Conservation (phyloP, 64 coral and sea anemone species). For the Stichodactyla helianthus region DNA sequence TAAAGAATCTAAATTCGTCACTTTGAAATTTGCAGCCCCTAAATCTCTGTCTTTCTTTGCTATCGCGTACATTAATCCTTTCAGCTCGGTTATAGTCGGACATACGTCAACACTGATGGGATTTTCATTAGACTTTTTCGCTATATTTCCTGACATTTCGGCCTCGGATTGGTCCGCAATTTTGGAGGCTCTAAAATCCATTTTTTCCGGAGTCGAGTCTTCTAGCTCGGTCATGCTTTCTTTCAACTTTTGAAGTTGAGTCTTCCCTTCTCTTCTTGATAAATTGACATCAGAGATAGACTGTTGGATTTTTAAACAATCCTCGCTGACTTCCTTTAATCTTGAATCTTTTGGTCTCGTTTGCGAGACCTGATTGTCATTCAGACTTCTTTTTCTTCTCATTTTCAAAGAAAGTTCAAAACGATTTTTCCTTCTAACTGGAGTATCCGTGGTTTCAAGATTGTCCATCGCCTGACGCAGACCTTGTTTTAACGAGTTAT, state of each 20-base stretch:
- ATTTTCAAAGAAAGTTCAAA: not conserved
- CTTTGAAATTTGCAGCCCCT: too few species aligned
- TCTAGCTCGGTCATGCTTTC: not conserved
- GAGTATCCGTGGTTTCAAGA: not conserved
- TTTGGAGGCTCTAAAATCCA: not conserved
- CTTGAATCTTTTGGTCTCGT: not conserved
- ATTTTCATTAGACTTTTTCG: not conserved
- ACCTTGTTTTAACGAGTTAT: not conserved
- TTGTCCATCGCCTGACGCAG: not conserved
- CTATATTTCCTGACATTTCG: not conserved
- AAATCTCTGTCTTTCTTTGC: not conserved
- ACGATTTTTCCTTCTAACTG: not conserved
- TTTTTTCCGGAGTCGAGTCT: not conserved
- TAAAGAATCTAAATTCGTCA: too few species aligned
- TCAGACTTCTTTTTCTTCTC: not conserved
- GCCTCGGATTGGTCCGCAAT: not conserved
- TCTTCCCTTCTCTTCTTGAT: not conserved
- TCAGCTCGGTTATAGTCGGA: not conserved
- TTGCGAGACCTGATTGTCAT: not conserved
- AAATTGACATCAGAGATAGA: not conserved
- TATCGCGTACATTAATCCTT: conserved; percentile 2
- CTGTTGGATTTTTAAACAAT: not conserved
- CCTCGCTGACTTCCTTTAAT: not conserved
- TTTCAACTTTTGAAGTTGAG: not conserved
- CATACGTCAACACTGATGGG: not conserved